Base-by-base conservation (phyloP, 2,888 invertebrate species). In the Stenodera caucasica region DNA sequence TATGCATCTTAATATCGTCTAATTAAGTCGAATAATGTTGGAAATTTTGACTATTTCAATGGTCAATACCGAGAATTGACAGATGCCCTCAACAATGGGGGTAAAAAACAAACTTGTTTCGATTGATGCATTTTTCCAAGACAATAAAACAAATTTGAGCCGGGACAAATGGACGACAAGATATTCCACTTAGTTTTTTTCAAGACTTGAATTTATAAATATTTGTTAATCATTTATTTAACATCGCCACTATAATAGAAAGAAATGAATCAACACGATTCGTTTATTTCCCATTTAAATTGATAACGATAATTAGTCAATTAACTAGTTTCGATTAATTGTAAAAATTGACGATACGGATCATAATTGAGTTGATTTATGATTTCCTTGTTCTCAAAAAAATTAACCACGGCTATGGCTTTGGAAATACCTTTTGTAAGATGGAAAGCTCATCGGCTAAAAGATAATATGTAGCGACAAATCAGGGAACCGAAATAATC, bases 141-240 rank as follows among this genome's bases (percentile, higher is more conserved):
- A 74, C 74, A 77, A 77, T 75, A 72, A 77, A 76, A 77, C 72
- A 73, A 76, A 76, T 73, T 75, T 73, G 71, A 74, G 72, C 72
- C 71, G 68, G 73, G 75, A 78, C 76, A 77, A 77, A 78, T 77
- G 75, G 72, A 74, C 70, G 73, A 78, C 78, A 78, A 75, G 78
- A 76, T 74, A 78, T 77, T 77, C 78, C 78, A 78, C 78, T 78
- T 77, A 77, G 74, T n/a, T 70, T 64, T 67, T 68, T 63, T 65
- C 72, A 63, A 67, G 73, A 67, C 74, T 72, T 72, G 75, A 75
- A 75, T 75, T 45, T 76, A 77, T 76, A 77, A 77, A 77, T 77
- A 77, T 78, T 77, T 77, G 76, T 76, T 76, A 73, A 75, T 75
- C 73, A 73, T 70, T 71, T 69, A 67, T 69, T 71, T 66, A 45